Evolutionary conservation across 2,888 invertebrate genomes (phyloP).

Genomic region (Dermolepida albohirtum): DNA sequence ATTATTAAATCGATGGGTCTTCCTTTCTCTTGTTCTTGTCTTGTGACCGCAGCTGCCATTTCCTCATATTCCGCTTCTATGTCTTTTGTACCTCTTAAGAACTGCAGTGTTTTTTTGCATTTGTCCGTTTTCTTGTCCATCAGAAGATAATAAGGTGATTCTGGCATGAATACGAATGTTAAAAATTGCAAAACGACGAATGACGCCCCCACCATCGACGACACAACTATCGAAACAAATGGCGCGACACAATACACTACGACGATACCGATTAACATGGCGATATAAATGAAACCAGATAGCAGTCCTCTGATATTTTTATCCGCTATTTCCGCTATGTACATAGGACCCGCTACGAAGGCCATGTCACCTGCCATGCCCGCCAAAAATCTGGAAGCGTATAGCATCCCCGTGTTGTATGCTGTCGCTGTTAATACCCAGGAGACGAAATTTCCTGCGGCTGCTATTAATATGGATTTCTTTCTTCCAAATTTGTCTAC

Average conservation of each 20-base stretch:
- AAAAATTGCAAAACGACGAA: slow-evolving; percentile 56
- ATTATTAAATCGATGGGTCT: slow-evolving; percentile 59
- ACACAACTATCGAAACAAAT: slow-evolving; percentile 58
- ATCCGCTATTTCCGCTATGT: slow-evolving; percentile 63
- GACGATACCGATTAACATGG: slow-evolving; percentile 63
- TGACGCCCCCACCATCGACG: slow-evolving; percentile 57
- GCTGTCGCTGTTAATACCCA: slow-evolving; percentile 61
- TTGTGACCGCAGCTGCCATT: slow-evolving; percentile 58
- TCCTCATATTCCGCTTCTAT: slow-evolving; percentile 58
- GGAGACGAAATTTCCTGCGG: slow-evolving; percentile 56
- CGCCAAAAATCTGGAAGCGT: slow-evolving; percentile 60
- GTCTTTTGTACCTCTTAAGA: slow-evolving; percentile 52
- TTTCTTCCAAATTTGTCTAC: slow-evolving; percentile 61
- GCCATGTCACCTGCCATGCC: slow-evolving; percentile 63
- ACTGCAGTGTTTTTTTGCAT: slow-evolving; percentile 57
- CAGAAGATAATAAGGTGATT: slow-evolving; percentile 61
- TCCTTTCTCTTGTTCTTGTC: slow-evolving; percentile 59
- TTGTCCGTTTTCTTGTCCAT: slow-evolving; percentile 55
- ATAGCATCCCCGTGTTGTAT: slow-evolving; percentile 56
- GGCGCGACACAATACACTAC: slow-evolving; percentile 61
- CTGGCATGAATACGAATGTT: slow-evolving; percentile 62
- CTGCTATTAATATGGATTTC: slow-evolving; percentile 59
- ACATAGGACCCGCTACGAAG: slow-evolving; percentile 64
- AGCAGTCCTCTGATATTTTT: slow-evolving; percentile 62
- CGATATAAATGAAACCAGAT: slow-evolving; percentile 62